Base-by-base conservation (phyloP, 2,113 vertebrate species). In the Myrmophylax atrothorax region DNA sequence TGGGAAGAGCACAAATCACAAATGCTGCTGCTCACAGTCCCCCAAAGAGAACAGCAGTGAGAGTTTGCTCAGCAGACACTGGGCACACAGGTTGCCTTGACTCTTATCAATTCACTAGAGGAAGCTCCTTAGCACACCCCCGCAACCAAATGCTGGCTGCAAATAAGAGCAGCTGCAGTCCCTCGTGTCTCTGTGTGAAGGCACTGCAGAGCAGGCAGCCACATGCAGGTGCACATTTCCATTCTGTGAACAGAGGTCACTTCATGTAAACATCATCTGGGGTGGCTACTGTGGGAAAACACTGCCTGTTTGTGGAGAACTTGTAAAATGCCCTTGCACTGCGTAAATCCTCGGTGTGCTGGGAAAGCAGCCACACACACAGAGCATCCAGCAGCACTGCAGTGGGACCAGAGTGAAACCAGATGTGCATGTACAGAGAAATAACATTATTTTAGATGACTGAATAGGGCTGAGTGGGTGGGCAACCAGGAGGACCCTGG, bases 321-420 rank as follows among this genome's bases (percentile, higher is more conserved):
- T 95, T 98, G 96, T 98, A 98, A 97, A 98, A 98, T 97, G 96
- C 94, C 95, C 96, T 98, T 97, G 96, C 70, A 90, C 95, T 96
- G 95, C 18, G 75, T 97, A 97, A 96, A 97, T 97, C 96, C 95
- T 96, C 95, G 96, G 84, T 97, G 91, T 35, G 91, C 97, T 98
- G 98, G 98, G 98, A 98, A 98, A 97, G 94, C 81, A 85, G 98
- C 98, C 98, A 98, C 62, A 96, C 95, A 97, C 91, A 98, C 98
- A 98, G 50, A 92, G 96, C 66, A 94, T 89, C 97, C 96, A 98
- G 97, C 97, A 91, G 97, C 96, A 96, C 85, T 97, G 94, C 97
- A 96, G 97, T 96, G 97, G 97, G 97, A 97, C 96, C 9, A 95
- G 97, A 98, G 96, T 98, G 97, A 96, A 98, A 98, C 96, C 97